Conservation (phyloP, 2,797 vertebrate species). For the Vultur gryphus region DNA sequence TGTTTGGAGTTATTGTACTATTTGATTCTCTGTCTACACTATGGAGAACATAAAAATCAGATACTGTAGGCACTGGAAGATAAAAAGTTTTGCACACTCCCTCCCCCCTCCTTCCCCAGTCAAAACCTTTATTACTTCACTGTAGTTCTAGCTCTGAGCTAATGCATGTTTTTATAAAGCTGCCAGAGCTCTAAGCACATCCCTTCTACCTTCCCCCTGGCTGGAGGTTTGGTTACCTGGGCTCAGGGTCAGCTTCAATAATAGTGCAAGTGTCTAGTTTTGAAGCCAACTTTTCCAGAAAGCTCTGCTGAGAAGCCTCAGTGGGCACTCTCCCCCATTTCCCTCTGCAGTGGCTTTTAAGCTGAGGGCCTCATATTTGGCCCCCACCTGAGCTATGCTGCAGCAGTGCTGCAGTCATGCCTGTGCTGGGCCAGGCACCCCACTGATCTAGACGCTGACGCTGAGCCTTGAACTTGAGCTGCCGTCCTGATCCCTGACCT, state of each 20-base stretch:
- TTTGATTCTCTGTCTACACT: neutral
- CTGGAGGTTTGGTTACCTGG: neutral
- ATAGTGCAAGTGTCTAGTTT: neutral
- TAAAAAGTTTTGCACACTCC: neutral
- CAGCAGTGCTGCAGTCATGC: neutral
- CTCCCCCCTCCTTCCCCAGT: no score
- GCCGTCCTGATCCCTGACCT: neutral
- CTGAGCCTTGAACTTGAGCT: neutral
- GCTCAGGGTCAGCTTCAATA: neutral
- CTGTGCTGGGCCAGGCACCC: neutral
- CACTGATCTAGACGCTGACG: neutral
- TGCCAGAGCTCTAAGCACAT: neutral
- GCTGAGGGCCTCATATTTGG: neutral
- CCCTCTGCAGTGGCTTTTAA: neutral
- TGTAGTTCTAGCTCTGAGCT: neutral
- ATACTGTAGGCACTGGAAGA: neutral
- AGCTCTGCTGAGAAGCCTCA: neutral
- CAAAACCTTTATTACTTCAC: neutral
- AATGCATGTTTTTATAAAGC: neutral
- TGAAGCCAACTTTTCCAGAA: neutral
- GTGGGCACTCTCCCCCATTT: neutral
- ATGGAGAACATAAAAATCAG: neutral
- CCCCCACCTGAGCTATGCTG: neutral
- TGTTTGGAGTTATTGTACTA: neutral
- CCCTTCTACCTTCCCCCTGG: neutral